These are phyloP conservation scores for Poeciliopsis paucimaculata DNA, from an alignment of 2,797 vertebrate species.

Conservation along the genomic window DNA sequence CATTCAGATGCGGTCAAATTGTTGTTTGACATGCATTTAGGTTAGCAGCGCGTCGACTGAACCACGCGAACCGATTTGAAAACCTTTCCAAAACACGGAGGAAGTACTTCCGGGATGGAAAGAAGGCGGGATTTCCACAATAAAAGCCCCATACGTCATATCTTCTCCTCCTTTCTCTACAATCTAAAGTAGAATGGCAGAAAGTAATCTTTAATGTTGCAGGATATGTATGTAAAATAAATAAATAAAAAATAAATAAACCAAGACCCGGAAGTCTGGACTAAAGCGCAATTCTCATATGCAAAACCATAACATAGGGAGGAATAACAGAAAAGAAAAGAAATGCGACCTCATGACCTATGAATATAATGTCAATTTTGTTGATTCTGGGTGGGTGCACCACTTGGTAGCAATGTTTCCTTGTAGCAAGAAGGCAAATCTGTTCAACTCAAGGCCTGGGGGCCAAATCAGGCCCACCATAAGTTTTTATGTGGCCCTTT, in stretches of 20 bases:
- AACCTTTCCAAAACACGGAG: background rate
- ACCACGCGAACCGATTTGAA: background rate
- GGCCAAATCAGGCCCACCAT: background rate
- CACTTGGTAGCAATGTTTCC: background rate
- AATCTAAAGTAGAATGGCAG: background rate
- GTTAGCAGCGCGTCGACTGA: too few species aligned
- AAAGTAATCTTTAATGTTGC: background rate
- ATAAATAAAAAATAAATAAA: background rate
- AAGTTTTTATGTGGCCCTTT: background rate
- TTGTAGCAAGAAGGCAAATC: background rate
- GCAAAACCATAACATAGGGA: background rate
- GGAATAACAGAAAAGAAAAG: background rate
- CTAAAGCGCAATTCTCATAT: background rate
- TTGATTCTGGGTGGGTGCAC: background rate
- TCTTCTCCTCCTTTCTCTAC: background rate
- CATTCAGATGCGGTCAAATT: too few species aligned
- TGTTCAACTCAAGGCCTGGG: background rate
- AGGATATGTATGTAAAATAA: background rate
- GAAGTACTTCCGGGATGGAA: constrained; percentile 31
- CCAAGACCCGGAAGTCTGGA: background rate
- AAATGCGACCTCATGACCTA: background rate
- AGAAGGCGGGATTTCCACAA: constrained; percentile 23
- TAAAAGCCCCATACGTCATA: constrained; percentile 22
- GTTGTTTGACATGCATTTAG: background rate
- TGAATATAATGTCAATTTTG: background rate